These are phyloP conservation scores for Dasysyrphus tricinctus DNA, from an alignment of 2,888 invertebrate species.

Conservation along the genomic window DNA sequence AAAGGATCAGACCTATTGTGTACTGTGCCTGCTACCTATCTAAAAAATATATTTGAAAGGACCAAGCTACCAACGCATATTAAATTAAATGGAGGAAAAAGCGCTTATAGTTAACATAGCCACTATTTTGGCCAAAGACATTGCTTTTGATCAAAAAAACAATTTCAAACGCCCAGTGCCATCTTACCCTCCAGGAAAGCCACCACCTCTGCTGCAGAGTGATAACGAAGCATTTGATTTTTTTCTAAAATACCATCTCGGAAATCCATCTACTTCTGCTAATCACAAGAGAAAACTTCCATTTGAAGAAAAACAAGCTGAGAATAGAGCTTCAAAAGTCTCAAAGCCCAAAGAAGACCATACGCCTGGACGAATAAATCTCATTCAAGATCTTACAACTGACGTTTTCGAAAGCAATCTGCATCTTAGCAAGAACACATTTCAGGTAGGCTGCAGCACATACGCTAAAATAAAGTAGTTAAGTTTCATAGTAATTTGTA, in stretches of 20 bases:
- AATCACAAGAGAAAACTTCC: conserved; percentile 21
- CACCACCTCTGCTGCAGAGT: conserved; percentile 75
- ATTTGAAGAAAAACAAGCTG: conserved; percentile 70
- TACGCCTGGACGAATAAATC: conserved; percentile 78
- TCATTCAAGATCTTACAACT: conserved; percentile 80
- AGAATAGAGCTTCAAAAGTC: not conserved
- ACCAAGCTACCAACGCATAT: too few relatives aligned
- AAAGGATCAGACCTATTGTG: too few relatives aligned
- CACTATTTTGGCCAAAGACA: conserved; percentile 81
- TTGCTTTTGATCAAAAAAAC: conserved; percentile 79
- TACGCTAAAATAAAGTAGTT: too few relatives aligned
- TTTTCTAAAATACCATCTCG: conserved; percentile 72
- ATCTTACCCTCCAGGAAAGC: conserved; percentile 40
- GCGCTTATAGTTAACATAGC: conserved; percentile 81
- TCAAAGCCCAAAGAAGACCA: conserved; percentile 61
- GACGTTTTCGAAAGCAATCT: conserved; percentile 79
- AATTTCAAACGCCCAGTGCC: conserved; percentile 63
- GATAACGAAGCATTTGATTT: conserved; percentile 79
- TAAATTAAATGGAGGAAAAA: conserved; percentile 80
- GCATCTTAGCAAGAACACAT: conserved; percentile 80
- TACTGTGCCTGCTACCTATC: too few relatives aligned
- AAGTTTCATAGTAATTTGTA: not conserved
- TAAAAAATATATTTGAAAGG: too few relatives aligned
- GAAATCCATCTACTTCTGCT: conserved; percentile 1
- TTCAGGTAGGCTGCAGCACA: conserved; percentile 77